Percentiles rank a stretch among this genome's conserved stretches.
Evolutionary conservation across 2,113 vertebrate species (phyloP).

Genomic region (Pelvicachromis taeniatus): DNA sequence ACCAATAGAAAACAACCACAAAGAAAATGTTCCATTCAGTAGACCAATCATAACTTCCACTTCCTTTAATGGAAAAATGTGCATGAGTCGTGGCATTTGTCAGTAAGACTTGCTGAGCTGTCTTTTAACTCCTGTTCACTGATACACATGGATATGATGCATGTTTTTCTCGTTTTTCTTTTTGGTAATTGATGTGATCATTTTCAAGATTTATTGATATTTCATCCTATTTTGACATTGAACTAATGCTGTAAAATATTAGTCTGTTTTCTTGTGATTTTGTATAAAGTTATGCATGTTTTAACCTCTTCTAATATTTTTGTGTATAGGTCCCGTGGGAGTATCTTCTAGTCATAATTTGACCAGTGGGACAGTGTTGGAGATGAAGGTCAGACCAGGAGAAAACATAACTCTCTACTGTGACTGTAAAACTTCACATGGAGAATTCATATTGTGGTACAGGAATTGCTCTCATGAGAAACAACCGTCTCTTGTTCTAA

Average conservation of each 20-base stretch:
- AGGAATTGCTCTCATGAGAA: slow-evolving; percentile 21
- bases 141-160: background rate
- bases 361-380: background rate
- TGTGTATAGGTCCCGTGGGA: background rate
- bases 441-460: slow-evolving; percentile 20
- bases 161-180: background rate
- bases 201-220: background rate
- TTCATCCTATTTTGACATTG: background rate
- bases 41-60: background rate
- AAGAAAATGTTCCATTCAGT: background rate
- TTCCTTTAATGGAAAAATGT: background rate
- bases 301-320: background rate
- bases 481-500: slow-evolving; percentile 10
- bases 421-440: background rate
- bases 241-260: background rate
- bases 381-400: slow-evolving; percentile 14
- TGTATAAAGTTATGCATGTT: background rate
- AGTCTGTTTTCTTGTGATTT: background rate
- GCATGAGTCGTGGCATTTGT: background rate
- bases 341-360: background rate
- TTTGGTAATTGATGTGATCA: background rate
- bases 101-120: background rate
- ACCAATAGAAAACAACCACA: background rate
- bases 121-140: background rate
- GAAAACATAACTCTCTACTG: slow-evolving; percentile 41